These are phyloP conservation scores for Melanchra persicariae DNA, from an alignment of 2,888 invertebrate species.

Conservation along the genomic window DNA sequence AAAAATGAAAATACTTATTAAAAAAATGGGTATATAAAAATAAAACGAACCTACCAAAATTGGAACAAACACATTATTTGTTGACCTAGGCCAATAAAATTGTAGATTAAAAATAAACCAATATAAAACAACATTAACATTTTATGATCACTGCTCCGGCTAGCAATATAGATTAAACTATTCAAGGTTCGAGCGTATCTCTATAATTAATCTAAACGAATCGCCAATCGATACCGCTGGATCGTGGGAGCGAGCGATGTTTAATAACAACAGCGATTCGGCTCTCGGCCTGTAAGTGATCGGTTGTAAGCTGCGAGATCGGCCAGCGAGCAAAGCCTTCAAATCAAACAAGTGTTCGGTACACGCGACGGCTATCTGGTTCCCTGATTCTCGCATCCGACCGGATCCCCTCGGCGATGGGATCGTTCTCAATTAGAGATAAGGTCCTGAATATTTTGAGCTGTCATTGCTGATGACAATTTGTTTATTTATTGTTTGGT, in stretches of 20 bases:
- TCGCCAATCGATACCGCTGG: slow-evolving; percentile 50
- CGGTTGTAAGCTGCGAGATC: slow-evolving; percentile 71
- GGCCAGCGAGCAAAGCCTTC: slow-evolving; percentile 70
- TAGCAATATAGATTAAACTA: slow-evolving; percentile 58
- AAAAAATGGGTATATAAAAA: too few relatives aligned
- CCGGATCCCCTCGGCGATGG: slow-evolving; percentile 67
- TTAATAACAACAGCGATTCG: slow-evolving; percentile 63
- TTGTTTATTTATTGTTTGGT: slow-evolving; percentile 58
- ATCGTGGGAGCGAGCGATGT: slow-evolving; percentile 45
- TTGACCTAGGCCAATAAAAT: slow-evolving; percentile 29
- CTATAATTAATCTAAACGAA: slow-evolving; percentile 60
- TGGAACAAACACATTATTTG: too few relatives aligned
- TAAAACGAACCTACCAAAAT: too few relatives aligned
- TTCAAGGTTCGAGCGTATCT: slow-evolving; percentile 51
- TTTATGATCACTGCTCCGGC: slow-evolving; percentile 42
- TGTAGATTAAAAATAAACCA: slow-evolving; percentile 12
- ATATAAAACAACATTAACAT: slow-evolving; percentile 41
- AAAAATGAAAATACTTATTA: too few relatives aligned
- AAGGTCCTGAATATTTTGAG: slow-evolving; percentile 72
- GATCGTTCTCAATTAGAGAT: slow-evolving; percentile 75
- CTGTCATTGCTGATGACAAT: slow-evolving; percentile 68
- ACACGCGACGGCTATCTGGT: slow-evolving; percentile 75
- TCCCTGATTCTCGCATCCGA: slow-evolving; percentile 71
- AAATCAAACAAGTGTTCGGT: slow-evolving; percentile 82
- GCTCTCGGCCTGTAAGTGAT: slow-evolving; percentile 72